Conservation (phyloP, 2,888 invertebrate genomes). For the Tiliacea citrago region DNA sequence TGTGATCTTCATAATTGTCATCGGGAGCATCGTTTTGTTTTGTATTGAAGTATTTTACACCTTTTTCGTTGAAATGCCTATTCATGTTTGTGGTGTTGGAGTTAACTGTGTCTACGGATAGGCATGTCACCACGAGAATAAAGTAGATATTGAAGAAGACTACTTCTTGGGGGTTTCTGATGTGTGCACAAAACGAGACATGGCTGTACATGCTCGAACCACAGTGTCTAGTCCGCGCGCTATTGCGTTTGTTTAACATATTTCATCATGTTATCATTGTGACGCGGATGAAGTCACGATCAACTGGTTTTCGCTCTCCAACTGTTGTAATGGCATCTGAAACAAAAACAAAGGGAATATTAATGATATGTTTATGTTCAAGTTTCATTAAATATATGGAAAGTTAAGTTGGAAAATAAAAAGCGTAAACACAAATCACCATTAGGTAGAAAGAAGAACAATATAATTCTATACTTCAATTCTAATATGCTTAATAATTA, state of each 20-base stretch:
- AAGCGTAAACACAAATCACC: conserved; percentile 6
- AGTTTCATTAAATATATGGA: not conserved
- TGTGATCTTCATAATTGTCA: conserved; percentile 81
- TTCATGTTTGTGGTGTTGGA: conserved; percentile 88
- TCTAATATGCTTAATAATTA: conserved; percentile 41
- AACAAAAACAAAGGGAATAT: conserved; percentile 74
- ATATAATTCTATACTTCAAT: conserved; percentile 29
- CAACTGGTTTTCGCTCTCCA: conserved; percentile 65
- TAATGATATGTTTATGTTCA: not conserved
- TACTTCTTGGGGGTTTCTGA: conserved; percentile 72
- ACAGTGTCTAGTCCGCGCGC: conserved; percentile 76
- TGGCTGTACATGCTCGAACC: conserved; percentile 79
- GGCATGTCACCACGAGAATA: conserved; percentile 76
- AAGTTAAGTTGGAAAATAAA: not conserved
- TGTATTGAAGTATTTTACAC: conserved; percentile 68
- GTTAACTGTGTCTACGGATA: conserved; percentile 81
- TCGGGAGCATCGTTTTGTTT: conserved; percentile 78
- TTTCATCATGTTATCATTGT: conserved; percentile 87
- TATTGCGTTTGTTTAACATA: conserved; percentile 80
- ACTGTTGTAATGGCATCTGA: conserved; percentile 76
- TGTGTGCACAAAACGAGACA: conserved; percentile 65
- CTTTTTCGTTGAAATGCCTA: conserved; percentile 74
- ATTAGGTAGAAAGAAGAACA: not conserved
- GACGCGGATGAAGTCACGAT: conserved; percentile 69
- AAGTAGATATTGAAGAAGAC: conserved; percentile 81